Conservation (phyloP, 1,140 invertebrate genomes). For the Brachionus koreanus region DNA sequence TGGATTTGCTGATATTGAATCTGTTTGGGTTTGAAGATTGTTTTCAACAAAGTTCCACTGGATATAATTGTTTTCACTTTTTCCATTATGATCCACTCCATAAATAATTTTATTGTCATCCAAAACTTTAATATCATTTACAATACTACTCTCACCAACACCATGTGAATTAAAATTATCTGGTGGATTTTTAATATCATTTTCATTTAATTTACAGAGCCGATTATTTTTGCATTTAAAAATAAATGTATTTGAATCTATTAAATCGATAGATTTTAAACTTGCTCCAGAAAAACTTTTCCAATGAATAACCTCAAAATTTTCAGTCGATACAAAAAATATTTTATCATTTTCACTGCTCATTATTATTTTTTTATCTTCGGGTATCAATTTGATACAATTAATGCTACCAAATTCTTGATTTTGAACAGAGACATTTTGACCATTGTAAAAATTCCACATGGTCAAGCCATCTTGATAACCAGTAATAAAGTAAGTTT, state of each 20-base stretch:
- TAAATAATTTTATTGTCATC: background rate
- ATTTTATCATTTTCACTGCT: background rate
- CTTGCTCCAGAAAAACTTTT: background rate
- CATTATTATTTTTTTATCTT: background rate
- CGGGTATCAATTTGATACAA: background rate
- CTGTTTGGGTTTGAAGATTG: background rate
- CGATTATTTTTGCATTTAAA: background rate
- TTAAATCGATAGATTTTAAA: background rate
- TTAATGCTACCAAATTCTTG: background rate
- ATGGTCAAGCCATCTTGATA: background rate
- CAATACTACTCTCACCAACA: background rate
- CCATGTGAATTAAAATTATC: background rate
- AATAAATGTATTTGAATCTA: background rate
- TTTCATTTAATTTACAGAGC: background rate
- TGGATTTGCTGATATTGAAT: background rate
- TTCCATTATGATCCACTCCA: background rate
- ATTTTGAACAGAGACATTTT: background rate
- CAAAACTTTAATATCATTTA: background rate
- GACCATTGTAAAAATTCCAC: background rate
- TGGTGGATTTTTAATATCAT: background rate
- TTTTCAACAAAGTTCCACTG: background rate
- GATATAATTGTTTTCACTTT: background rate
- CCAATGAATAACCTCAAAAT: background rate
- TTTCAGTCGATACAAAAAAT: background rate
- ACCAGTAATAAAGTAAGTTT: background rate